Percentiles rank a stretch among this genome's conserved stretches.
These are phyloP conservation scores for Platorchestia sp. DNA, from an alignment of 1,140 invertebrate species.

Conservation along the genomic window DNA sequence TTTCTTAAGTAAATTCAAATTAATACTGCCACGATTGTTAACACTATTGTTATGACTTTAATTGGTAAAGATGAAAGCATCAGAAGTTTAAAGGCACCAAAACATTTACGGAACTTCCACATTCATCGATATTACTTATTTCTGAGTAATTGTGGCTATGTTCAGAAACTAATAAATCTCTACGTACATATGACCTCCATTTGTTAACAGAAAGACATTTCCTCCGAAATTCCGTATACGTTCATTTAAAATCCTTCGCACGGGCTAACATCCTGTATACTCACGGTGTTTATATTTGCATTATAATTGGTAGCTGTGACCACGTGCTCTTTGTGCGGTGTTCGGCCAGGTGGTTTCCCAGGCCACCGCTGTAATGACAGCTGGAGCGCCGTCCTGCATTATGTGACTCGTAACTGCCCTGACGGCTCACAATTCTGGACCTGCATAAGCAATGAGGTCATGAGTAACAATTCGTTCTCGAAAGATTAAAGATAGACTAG, in stretches of 20 bases:
- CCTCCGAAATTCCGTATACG: background rate
- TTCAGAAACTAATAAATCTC: background rate
- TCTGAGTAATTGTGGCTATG: background rate
- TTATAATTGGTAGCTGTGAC: background rate
- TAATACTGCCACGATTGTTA: too few relatives aligned
- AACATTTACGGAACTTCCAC: background rate
- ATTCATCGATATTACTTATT: background rate
- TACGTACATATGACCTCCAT: background rate
- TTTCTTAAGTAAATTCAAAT: too few relatives aligned
- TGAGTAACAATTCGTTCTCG: background rate
- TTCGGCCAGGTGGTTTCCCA: slow-evolving; percentile 46
- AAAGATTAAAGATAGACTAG: background rate
- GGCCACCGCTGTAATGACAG: slow-evolving; percentile 6
- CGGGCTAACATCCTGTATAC: background rate
- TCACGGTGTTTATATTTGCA: background rate
- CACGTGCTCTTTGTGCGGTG: background rate
- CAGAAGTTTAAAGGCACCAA: background rate
- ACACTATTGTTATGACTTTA: too few relatives aligned
- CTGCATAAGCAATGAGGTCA: background rate
- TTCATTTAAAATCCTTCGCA: background rate
- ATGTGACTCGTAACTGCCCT: background rate
- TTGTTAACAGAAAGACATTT: background rate
- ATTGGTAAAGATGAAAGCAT: too few relatives aligned
- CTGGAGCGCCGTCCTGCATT: background rate
- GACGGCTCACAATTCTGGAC: background rate